Evolutionary conservation across 2,113 vertebrate genomes (phyloP).

Genomic region (Toxostoma redivivum): DNA sequence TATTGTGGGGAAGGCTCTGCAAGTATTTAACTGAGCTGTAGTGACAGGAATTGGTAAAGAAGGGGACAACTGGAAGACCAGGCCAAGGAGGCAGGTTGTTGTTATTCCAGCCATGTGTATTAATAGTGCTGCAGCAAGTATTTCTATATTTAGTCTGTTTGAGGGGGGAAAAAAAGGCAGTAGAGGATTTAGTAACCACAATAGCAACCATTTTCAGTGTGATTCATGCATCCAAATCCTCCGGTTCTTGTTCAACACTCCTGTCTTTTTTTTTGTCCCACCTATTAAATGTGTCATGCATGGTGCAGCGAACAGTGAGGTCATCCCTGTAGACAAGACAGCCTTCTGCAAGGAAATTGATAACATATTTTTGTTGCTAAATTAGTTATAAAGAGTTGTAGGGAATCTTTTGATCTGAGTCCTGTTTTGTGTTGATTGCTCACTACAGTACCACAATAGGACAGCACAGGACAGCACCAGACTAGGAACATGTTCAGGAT

Average conservation of each 20-base stretch:
- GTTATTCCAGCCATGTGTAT: not conserved
- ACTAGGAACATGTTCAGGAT: not conserved
- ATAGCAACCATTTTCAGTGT: not conserved
- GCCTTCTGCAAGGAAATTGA: not conserved
- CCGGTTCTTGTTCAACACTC: not conserved
- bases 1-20: not conserved
- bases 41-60: not conserved
- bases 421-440: not conserved
- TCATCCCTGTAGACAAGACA: not conserved
- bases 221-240: not conserved
- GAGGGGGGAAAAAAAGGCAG: accelerated
- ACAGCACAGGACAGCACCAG: not conserved
- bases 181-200: not conserved
- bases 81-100: not conserved
- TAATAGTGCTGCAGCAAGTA: not conserved
- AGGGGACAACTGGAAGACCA: not conserved
- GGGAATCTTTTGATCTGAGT: not conserved
- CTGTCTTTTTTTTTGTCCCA: not conserved
- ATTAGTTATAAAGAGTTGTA: not conserved
- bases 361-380: not conserved
- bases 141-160: not conserved
- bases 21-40: not conserved
- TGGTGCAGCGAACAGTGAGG: not conserved
- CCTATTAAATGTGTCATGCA: not conserved
- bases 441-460: accelerated